These are phyloP conservation scores for Paratilapia polleni DNA, from an alignment of 2,113 vertebrate genomes.

Conservation along the genomic window DNA sequence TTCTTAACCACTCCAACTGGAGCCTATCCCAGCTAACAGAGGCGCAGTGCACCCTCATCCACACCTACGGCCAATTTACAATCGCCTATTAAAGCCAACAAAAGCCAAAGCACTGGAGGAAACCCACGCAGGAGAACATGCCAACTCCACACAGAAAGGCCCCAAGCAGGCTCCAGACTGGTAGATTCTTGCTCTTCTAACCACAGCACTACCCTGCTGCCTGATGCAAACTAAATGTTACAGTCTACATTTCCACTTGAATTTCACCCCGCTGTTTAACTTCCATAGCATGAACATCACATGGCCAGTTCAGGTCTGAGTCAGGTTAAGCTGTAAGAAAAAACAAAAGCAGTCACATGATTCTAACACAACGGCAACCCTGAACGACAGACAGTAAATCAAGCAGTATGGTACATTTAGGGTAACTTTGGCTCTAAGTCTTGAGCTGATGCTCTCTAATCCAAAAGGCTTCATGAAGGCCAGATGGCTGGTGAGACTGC, in stretches of 20 bases:
- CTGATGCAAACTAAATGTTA: background rate
- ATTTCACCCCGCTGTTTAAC: background rate
- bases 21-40: background rate
- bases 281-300: background rate
- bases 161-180: background rate
- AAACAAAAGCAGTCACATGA: background rate
- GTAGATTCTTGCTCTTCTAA: background rate
- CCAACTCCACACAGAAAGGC: background rate
- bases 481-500: conserved; percentile 13
- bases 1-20: background rate
- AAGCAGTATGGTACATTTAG: background rate
- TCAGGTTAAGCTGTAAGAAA: background rate
- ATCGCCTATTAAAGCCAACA: background rate
- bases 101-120: conserved; percentile 1
- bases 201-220: background rate
- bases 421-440: background rate
- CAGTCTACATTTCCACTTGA: background rate
- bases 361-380: background rate
- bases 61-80: background rate
- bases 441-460: conserved; percentile 1
- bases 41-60: background rate
- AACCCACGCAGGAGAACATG: background rate
- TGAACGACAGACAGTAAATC: background rate
- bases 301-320: background rate
- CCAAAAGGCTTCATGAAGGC: background rate